Percentiles rank a stretch among this genome's conserved stretches.
Conservation (phyloP, 2,113 vertebrate genomes). For the Empidonax traillii region DNA sequence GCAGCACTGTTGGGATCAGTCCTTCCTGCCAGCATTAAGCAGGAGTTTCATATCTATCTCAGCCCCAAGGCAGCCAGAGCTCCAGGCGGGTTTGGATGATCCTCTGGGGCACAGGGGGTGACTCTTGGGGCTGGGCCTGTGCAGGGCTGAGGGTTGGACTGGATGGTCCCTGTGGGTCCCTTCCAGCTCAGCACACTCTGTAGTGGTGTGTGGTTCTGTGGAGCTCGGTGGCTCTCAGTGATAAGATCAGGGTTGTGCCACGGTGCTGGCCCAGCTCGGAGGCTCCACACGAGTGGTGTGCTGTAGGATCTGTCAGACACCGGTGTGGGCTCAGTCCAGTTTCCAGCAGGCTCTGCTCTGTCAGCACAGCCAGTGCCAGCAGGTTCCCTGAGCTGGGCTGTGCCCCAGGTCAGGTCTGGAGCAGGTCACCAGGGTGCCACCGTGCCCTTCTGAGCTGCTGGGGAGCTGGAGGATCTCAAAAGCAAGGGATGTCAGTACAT, state of each 20-base stretch:
- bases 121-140: background rate
- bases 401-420: background rate
- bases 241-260: fast-evolving
- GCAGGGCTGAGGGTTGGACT: background rate
- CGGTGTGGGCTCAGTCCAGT: background rate
- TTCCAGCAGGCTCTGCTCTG: background rate
- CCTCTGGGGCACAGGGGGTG: background rate
- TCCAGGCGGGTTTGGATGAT: background rate
- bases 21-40: background rate
- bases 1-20: background rate
- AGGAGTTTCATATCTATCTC: background rate
- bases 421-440: background rate
- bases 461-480: background rate
- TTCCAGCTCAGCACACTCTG: background rate
- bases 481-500: background rate
- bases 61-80: background rate
- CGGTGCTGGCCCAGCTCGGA: background rate
- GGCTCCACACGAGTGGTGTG: fast-evolving
- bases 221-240: background rate
- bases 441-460: background rate
- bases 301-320: background rate
- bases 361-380: background rate
- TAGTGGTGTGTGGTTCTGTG: background rate
- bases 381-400: background rate
- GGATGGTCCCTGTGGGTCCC: background rate